Evolutionary conservation across 2,888 invertebrate genomes (phyloP), one percentile per base, ranked within the genome.

Genomic region (Drosophila tripunctata): DNA sequence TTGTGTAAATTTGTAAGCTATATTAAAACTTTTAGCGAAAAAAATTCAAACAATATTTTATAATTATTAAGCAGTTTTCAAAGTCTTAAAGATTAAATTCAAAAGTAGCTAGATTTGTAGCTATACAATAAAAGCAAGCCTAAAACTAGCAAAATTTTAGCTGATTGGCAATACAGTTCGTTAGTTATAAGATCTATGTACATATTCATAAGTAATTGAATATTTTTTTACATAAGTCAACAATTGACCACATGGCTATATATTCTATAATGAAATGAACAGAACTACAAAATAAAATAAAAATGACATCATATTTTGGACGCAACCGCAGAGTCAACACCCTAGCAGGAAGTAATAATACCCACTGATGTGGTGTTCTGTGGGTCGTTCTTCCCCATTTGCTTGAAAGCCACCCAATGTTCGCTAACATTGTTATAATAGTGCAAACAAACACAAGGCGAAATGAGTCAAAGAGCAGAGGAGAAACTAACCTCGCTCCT

Each of bases 221-320:
- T 14, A 22, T 22, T n/a, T 6, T 8, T 24, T 15, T 24, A 36
- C 6, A n/a, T 24, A 48, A 38, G 12, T 48, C 4, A 15, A 3
- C 3, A 38, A 48, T 36, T 30, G 35, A 15, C 36, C 24, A 38
- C 22, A 38, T 52, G n/a, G 12, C 41, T 12, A 21, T 45, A 21
- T 45, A 45, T 36, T 36, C 35, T 8, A 45, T 30, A 19, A 41
- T 36, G 58, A 17, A 38, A 60, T 52, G 21, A 19, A 24, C 8
- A 45, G 33, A 27, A 10, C 27, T 27, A 27, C 10, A 27, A 27
- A 27, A 27, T 27, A 74, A 76, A 60, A 74, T 73, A 67, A 67
- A 75, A 73, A 88, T 88, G 88, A 88, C 89, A 88, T 88, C 89
- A 88, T 88, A 88, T 85, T 85, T 82, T 67, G 69, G 61, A 62